Percentiles rank a stretch among this genome's conserved stretches.
These are phyloP conservation scores for Pterobdella sp. DNA, from an alignment of 2,888 invertebrate species.

Conservation along the genomic window DNA sequence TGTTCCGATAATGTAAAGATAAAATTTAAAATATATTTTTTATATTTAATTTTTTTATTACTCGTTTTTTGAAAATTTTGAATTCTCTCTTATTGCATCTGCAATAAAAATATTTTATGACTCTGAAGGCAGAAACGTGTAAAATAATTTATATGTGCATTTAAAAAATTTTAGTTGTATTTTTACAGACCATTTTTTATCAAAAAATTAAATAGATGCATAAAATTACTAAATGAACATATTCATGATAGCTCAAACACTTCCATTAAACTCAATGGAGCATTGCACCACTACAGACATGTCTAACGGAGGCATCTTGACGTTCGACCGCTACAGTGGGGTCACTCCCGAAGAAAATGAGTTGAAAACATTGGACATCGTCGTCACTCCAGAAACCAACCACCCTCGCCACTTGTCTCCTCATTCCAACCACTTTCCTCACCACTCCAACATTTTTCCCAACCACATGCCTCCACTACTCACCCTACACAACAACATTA, in stretches of 20 bases:
- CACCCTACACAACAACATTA: constrained; percentile 18
- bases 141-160: no score
- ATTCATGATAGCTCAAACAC: neutral
- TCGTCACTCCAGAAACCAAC: constrained; percentile 12
- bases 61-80: no score
- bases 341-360: constrained; percentile 23
- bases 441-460: constrained; percentile 4
- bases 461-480: neutral
- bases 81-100: no score
- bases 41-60: no score
- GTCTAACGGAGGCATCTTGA: constrained; percentile 24
- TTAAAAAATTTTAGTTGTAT: no score
- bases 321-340: constrained; percentile 23
- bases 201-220: no score
- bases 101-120: no score
- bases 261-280: neutral
- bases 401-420: constrained; percentile 15
- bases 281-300: neutral
- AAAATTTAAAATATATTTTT: no score
- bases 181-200: no score
- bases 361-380: constrained; percentile 25
- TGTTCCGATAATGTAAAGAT: no score
- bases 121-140: no score
- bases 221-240: no score
- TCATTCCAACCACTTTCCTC: constrained; percentile 20